Evolutionary conservation across 2,797 vertebrate species (phyloP), one percentile per base, ranked within the genome.

Genomic region (Hydrolagus colliei): DNA sequence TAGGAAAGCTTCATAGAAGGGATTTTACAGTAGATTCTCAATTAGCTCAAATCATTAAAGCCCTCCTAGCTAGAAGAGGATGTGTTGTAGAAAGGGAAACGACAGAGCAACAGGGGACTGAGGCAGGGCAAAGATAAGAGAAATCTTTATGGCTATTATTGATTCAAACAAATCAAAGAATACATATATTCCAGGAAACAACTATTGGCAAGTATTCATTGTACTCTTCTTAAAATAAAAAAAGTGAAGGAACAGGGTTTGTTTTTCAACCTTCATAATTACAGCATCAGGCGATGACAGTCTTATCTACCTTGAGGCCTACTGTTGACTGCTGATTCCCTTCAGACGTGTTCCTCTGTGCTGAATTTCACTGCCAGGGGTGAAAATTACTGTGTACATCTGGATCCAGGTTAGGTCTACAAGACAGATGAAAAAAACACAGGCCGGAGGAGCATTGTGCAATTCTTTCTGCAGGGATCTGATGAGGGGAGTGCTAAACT

Each of bases 291-390:
- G 16, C 79, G 41, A 71, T 16, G 71, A n/a, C 63, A 41, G 65
- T 67, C 79, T 41, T 71, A 18, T 71, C 65, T 41, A 65, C 65
- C 65, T 84, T 41, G 65, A n/a, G 65, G 79, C 27, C 65, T 84
- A 27, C 18, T 6, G 65, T 84, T 84, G 65, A 84, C 79, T 84
- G 79, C 41, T 84, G 65, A 82, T 82, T 82, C 79, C 65, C 79
- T 35, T 67, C 11, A 9, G 65, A 84, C 16, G 1, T 84, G 79
- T 84, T 65, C 41, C 41, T 52, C 79, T 84, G 63, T 84, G 16
- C 65, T 35, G n/a, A 84, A 84, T 35, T 68, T 52, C 79, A 84
- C 68, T 84, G 79, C 65, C 79, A 82, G 63, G 32, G 79, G 79
- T 84, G 65, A 65, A 71, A 27, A 71, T 84, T 71, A 84, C 16